Conservation (phyloP, 2,113 vertebrate genomes). For the Daubentonia madagascariensis region DNA sequence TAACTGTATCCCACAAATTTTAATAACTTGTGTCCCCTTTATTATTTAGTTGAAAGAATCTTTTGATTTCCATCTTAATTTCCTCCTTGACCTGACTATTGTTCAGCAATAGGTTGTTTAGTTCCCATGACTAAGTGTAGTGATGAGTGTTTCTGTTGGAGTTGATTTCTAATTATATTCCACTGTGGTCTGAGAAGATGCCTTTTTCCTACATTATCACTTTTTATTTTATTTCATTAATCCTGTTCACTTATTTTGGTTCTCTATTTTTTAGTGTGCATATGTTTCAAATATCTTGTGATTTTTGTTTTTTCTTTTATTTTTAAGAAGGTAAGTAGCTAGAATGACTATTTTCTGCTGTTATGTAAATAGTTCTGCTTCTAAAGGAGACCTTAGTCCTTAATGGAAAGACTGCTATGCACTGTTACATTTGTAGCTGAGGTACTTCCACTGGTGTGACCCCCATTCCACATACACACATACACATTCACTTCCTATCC, state of each 20-base stretch:
- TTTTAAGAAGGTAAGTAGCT: background rate
- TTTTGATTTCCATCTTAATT: no score
- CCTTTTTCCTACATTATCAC: background rate
- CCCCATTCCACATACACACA: fast-evolving
- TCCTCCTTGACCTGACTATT: no score
- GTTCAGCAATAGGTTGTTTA: no score
- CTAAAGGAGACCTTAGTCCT: background rate
- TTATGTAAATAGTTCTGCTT: background rate
- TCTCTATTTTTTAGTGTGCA: background rate
- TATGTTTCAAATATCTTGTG: background rate
- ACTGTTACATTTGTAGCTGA: background rate
- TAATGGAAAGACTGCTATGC: background rate
- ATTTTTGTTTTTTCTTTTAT: background rate
- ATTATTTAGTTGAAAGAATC: no score
- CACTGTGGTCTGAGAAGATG: no score
- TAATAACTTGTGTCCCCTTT: no score
- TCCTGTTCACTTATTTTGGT: background rate
- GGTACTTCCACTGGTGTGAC: background rate
- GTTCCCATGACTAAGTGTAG: no score
- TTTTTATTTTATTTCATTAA: background rate
- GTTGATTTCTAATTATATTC: no score
- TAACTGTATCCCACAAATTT: no score
- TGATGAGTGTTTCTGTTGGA: no score
- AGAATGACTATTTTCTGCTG: background rate
- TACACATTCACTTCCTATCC: background rate